A percentile compares a stretch with the other conserved stretches of the same genome.
These are phyloP conservation scores for Balearica regulorum DNA, from an alignment of 2,797 vertebrate genomes.

Conservation along the genomic window DNA sequence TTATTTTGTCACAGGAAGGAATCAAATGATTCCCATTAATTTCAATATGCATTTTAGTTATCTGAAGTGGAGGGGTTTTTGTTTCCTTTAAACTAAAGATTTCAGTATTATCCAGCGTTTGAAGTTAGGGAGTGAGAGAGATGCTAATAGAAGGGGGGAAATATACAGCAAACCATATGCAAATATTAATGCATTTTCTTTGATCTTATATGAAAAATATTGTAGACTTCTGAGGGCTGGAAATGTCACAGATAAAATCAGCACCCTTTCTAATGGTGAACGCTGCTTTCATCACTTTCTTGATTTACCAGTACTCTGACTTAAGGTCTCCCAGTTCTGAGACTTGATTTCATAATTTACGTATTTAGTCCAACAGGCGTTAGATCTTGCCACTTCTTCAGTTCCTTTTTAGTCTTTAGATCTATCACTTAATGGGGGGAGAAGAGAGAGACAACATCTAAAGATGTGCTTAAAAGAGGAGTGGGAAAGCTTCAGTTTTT, in stretches of 20 bases:
- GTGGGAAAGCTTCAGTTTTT: conserved; percentile 3
- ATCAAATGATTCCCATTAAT: conserved; percentile 48
- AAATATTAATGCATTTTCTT: conserved; percentile 66
- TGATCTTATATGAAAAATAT: conserved; percentile 63
- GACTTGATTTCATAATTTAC: conserved; percentile 66
- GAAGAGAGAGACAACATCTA: conserved; percentile 22
- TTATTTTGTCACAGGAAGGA: conserved; percentile 35
- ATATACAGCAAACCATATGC: conserved; percentile 37
- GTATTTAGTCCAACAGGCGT: conserved; percentile 59
- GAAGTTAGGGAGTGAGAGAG: conserved; percentile 30
- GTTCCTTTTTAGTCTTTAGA: conserved; percentile 52
- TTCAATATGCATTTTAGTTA: conserved; percentile 38
- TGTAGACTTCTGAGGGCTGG: conserved; percentile 68
- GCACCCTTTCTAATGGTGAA: conserved; percentile 42
- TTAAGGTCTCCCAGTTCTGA: conserved; percentile 51
- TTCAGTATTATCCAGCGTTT: conserved; percentile 32
- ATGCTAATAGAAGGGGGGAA: conserved; percentile 13
- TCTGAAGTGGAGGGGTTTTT: neutral
- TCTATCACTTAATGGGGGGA: conserved; percentile 35
- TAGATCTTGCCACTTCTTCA: conserved; percentile 56
- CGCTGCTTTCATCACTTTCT: conserved; percentile 50
- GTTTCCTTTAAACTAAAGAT: conserved; percentile 42
- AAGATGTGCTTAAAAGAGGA: conserved; percentile 41
- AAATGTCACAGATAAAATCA: conserved; percentile 70
- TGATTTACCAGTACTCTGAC: conserved; percentile 61